phyloP scores from a whole-genome alignment of 2,888 invertebrate genomes.

The Drosophila monieri region DNA sequence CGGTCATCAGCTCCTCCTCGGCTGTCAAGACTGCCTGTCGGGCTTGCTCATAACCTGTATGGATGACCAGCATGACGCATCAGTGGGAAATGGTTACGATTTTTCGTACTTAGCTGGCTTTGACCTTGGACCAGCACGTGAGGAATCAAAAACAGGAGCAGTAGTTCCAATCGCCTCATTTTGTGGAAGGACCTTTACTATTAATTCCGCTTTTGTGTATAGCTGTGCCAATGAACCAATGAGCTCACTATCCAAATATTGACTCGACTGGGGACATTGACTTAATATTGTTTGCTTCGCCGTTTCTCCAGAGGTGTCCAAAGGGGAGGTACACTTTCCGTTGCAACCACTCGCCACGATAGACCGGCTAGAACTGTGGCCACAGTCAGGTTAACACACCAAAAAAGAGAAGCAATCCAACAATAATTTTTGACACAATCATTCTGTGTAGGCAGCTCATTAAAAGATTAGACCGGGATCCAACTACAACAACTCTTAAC shows the following conservation, averaged over 20 bases:
- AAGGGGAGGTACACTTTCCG: slow-evolving; percentile 5
- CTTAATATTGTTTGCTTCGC: slow-evolving; percentile 7
- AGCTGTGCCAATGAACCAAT: slow-evolving; percentile 43
- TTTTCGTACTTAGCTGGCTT: slow-evolving; percentile 44
- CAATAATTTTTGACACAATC: slow-evolving; percentile 39
- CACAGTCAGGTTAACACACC: slow-evolving; percentile 1
- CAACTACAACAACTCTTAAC: slow-evolving; percentile 21
- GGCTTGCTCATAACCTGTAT: slow-evolving; percentile 77
- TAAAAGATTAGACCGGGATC: slow-evolving; percentile 23
- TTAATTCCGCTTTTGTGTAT: neutral
- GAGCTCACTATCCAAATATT: slow-evolving; percentile 60
- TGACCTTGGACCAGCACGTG: slow-evolving; percentile 16
- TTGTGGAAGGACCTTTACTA: neutral
- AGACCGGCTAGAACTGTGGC: slow-evolving; percentile 55
- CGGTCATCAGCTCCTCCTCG: slow-evolving; percentile 79
- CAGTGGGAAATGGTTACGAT: neutral
- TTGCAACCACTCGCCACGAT: slow-evolving; percentile 33
- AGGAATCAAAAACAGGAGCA: slow-evolving; percentile 22
- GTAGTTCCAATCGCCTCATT: slow-evolving; percentile 39
- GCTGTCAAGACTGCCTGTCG: slow-evolving; percentile 78
- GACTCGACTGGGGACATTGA: slow-evolving; percentile 44
- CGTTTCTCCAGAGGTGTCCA: neutral
- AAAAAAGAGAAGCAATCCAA: slow-evolving; percentile 33
- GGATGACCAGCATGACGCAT: neutral
- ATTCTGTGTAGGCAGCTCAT: slow-evolving; percentile 35